Evolutionary conservation across 2,888 invertebrate species (phyloP), one percentile per base, ranked within the genome.

Genomic region (Pteria penguin): DNA sequence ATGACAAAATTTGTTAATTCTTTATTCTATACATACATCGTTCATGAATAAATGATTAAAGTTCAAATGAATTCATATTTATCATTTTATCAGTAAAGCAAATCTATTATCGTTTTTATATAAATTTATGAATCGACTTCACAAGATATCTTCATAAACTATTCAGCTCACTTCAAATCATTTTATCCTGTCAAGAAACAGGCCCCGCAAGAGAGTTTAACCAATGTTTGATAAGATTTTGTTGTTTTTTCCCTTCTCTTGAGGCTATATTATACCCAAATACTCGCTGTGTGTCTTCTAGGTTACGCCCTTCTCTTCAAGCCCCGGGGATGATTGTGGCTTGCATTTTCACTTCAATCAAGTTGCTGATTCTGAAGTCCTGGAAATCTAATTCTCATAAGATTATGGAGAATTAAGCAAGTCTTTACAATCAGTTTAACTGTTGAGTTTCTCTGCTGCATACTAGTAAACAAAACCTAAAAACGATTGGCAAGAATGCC

Each of bases 401-500:
- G 66, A 31, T 82, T 81, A 70, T 85, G 84, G 24, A 84, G 77
- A 14, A 36, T 31, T 8, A 82, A 14, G 55, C 79, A 79, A 11
- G 79, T 31, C n/a, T 29, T 60, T 33, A 29, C 58, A 14, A 77
- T 65, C 24, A 70, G 55, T 60, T 57, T 66, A 4, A 80, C 76
- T 11, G 66, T 79, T 4, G 60, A 58, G 2, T 75, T 74, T 2
- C 36, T 11, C 8, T 82, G 82, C 26, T 75, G 62, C 81, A 82
- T 76, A 11, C 81, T 81, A 45, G 45, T 60, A n/a, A 84, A 74
- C n/a, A 84, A 61, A 31, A 74, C 58, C 62, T 76, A 78, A 32
- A 72, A 84, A 11, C 82, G 67, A 45, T 83, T 78, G 18, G 82
- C 84, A 11, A 82, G 76, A 60, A 84, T 85, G 29, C 82, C 82